Conservation (phyloP, 1,140 invertebrate species). For the Drosophila azteca region DNA sequence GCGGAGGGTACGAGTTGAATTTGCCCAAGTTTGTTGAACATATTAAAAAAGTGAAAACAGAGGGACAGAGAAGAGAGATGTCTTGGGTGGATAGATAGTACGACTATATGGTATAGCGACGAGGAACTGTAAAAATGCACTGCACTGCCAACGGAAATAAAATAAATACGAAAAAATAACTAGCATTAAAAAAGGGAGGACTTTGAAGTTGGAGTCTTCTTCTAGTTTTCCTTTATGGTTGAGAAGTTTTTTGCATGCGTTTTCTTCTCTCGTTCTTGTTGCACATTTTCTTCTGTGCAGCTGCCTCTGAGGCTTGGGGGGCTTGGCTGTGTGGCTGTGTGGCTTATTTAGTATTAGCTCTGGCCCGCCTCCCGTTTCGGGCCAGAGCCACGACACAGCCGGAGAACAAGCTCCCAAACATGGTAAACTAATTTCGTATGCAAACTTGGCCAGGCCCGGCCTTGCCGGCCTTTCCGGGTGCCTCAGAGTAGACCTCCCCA, state of each 20-base stretch:
- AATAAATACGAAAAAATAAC: slow-evolving; percentile 69
- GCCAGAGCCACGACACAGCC: slow-evolving; percentile 3
- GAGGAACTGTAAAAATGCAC: slow-evolving; percentile 71
- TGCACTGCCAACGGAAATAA: slow-evolving; percentile 68
- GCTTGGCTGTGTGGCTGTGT: slow-evolving; percentile 29
- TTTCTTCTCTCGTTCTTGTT: slow-evolving; percentile 5
- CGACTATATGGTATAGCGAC: slow-evolving; percentile 27
- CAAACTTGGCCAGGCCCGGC: slow-evolving; percentile 48
- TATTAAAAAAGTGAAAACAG: slow-evolving; percentile 64
- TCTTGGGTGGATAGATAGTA: slow-evolving; percentile 13
- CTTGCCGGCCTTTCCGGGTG: slow-evolving; percentile 15
- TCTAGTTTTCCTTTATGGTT: slow-evolving; percentile 64
- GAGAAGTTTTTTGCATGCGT: slow-evolving; percentile 61
- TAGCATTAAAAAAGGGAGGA: slow-evolving; percentile 38
- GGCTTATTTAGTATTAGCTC: slow-evolving; percentile 78
- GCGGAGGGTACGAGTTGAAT: slow-evolving; percentile 36
- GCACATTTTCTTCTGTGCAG: slow-evolving; percentile 25
- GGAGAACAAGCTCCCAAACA: slow-evolving; percentile 51
- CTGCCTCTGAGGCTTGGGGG: slow-evolving; percentile 15
- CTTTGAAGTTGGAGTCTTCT: slow-evolving; percentile 44
- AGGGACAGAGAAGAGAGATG: slow-evolving; percentile 4
- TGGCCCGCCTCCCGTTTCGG: slow-evolving; percentile 41
- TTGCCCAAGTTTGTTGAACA: slow-evolving; percentile 75
- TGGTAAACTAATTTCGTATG: slow-evolving; percentile 60
- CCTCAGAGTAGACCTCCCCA: slow-evolving; percentile 50